Base-by-base conservation (phyloP, 1,140 invertebrate genomes). In the Gyrodactylus salaris region DNA sequence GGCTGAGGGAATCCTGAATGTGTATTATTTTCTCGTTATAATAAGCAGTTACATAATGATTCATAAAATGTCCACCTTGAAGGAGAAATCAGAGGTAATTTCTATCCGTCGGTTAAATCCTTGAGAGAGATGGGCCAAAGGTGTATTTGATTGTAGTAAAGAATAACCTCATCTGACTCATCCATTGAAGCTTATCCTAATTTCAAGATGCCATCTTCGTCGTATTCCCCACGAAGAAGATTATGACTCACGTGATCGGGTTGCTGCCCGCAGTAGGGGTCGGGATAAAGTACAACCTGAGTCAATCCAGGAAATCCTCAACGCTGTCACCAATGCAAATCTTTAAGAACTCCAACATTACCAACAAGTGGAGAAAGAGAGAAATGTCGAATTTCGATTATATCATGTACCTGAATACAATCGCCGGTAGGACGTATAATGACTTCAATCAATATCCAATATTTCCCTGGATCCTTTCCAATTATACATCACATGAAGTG, bases 331-430 rank as follows among this genome's bases (percentile, higher is more conserved):
- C 94, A 0, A 85, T 92, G 27, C 92, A 98, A 79, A 84, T 99
- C 76, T 98, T 97, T 87, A 86, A 91, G 75, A 89, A 91, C 81
- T 97, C 93, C 16, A 96, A 96, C 81, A 98, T 99, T 94, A 96
- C 91, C 1, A 89, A 94, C 82, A 95, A 95, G 82, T 99, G 94
- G 94, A 91, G 96, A 81, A 84, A 91, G 19, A 83, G 95, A 24
- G 94, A 99, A 81, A 96, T 98, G 76, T 94, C 91, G 69, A 98
- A 98, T 82, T 99, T 98, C 80, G 93, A 98, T 79, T 99, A 99
- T 81, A 85, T 98, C 75, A 98, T 98, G 93, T 98, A 97, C 83
- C 85, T 98, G 73, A 99, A 99, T 80, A 98, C 95, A 1, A 95
- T 98, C 76, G 93, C 94, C 74, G 89, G 94, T 20, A 86, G 94